Evolutionary conservation across 1,140 invertebrate species (phyloP), one percentile per base, ranked within the genome.

Genomic region (Protaetia brevitarsis): DNA sequence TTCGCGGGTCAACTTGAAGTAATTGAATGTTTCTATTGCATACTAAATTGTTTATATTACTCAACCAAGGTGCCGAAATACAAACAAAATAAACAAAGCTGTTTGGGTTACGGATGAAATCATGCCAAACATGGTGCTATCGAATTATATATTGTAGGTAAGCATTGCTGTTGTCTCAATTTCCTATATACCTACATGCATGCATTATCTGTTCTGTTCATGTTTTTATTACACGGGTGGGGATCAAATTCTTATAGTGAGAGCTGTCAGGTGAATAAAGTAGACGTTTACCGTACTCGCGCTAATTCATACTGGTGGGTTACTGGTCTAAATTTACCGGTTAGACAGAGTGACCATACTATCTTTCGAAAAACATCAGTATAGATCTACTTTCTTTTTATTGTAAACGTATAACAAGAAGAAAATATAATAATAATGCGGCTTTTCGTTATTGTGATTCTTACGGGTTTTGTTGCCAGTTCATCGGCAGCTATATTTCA

Each of bases 211-310:
- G 21, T 16, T 19, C 19, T 7, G 19, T 21, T 51, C 19, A 51
- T 51, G 41, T 16, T n/a, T n/a, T n/a, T 45, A 5, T 5, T 7
- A 23, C 7, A 16, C 19, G 21, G 41, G 41, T 23, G 41, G 41
- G 41, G 41, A 51, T 16, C 41, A 23, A 51, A 51, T 51, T 51
- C 41, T 51, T 51, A 51, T 51, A 51, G 41, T 51, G 41, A 51
- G 41, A 51, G 41, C 41, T 51, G 7, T 8, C 41, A 51, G 41
- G 41, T 51, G 41, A 21, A 51, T 23, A 51, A 23, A 51, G 41
- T 51, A 51, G 41, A 23, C 41, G 11, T 10, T 51, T 51, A 51
- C 41, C 13, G 16, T 23, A 51, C 41, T 16, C 5, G 41, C 19
- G 5, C 11, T 51, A 51, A 51, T 23, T 37, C 34, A 37, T 37